Evolutionary conservation across 2,113 vertebrate genomes (phyloP).

Genomic region (Prolemur simus): DNA sequence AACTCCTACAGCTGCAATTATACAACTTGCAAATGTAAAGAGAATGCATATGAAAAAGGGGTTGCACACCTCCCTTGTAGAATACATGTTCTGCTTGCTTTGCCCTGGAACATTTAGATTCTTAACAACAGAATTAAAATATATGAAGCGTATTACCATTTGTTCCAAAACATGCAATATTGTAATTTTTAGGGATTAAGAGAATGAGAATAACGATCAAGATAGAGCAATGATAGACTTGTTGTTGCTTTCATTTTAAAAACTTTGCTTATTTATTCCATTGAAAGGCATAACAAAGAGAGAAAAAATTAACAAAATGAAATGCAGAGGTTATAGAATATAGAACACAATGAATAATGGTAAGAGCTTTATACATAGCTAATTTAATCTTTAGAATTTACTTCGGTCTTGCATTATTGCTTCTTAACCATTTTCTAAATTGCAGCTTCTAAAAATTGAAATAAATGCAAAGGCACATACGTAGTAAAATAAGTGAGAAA

Average conservation of each 20-base stretch:
- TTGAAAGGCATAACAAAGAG: neutral
- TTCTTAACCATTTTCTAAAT: constrained; percentile 14
- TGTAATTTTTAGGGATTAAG: neutral
- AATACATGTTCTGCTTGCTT: neutral
- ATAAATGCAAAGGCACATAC: neutral
- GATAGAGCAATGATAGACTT: neutral
- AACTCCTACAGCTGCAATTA: constrained; percentile 25
- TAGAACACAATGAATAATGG: neutral
- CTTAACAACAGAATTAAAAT: constrained; percentile 22
- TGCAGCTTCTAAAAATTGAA: neutral
- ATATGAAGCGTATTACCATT: neutral
- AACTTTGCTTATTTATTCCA: neutral
- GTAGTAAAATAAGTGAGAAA: neutral
- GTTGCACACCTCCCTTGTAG: neutral
- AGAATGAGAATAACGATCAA: neutral
- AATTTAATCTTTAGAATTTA: constrained; percentile 13
- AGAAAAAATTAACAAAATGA: neutral
- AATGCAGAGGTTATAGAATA: neutral
- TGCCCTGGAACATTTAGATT: neutral
- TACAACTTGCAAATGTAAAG: neutral
- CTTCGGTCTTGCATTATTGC: neutral
- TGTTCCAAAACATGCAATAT: neutral
- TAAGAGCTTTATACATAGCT: neutral
- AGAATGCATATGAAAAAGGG: neutral
- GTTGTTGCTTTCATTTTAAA: neutral